Evolutionary conservation across 2,888 invertebrate genomes (phyloP).

Genomic region (Rhabditophanes sp.): DNA sequence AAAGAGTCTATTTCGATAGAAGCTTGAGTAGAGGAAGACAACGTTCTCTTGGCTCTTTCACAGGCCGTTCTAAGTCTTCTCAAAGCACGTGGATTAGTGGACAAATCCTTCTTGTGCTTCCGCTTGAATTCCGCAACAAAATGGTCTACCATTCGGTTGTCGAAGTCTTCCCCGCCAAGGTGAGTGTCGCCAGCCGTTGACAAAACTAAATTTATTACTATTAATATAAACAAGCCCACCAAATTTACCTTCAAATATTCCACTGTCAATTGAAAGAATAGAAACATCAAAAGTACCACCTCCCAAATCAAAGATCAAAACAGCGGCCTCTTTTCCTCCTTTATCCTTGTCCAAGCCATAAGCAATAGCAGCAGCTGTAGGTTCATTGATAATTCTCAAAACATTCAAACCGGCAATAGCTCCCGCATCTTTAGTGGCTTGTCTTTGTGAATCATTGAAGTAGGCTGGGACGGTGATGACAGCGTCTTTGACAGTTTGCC

Average conservation of each 20-base stretch:
- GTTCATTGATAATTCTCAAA: constrained; percentile 45
- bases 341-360: constrained; percentile 56
- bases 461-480: constrained; percentile 76
- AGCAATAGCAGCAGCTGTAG: constrained; percentile 59
- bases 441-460: constrained; percentile 56
- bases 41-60: constrained; percentile 54
- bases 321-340: constrained; percentile 45
- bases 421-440: constrained; percentile 52
- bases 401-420: constrained; percentile 46
- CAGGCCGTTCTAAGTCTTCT: constrained; percentile 79
- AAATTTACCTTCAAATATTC: constrained; percentile 76
- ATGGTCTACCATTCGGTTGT: constrained; percentile 49
- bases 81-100: constrained; percentile 69
- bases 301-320: constrained; percentile 55
- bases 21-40: constrained; percentile 50
- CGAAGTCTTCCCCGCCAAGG: constrained; percentile 47
- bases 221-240: too few species aligned
- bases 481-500: constrained; percentile 51
- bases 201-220: too few species aligned
- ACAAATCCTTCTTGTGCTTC: constrained; percentile 68
- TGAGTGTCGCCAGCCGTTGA: constrained; percentile 61
- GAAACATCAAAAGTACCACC: constrained; percentile 87
- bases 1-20: constrained; percentile 10
- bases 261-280: constrained; percentile 83
- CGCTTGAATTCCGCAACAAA: constrained; percentile 47